Evolutionary conservation across 2,888 invertebrate species (phyloP), one percentile per base, ranked within the genome.

Genomic region (Nesidiocoris tenuis): DNA sequence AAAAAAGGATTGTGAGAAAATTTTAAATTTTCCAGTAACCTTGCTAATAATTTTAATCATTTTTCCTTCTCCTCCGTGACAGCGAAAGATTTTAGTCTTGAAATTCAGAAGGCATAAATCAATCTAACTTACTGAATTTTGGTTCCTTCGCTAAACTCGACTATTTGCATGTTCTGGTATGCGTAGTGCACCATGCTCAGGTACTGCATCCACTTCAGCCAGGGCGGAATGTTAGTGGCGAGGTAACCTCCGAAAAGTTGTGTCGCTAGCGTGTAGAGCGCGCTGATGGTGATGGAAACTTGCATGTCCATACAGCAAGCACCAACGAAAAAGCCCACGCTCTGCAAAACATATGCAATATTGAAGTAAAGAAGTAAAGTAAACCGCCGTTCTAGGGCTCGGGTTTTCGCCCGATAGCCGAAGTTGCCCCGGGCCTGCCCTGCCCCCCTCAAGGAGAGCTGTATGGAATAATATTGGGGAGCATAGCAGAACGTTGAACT

Each of bases 171-270:
- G 83, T 91, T 91, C 82, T 91, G 90, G 84, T 90, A 92, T 76
- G 91, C 91, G 83, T 92, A 92, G 83, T 91, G 90, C 70, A 92
- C 89, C 89, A 91, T 89, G 67, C 91, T 91, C 76, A 90, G 86
- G 82, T 91, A 91, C 80, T 89, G 87, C 83, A 90, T 87, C 91
- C 91, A 92, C 81, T 88, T 88, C 75, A 92, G 83, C 87, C 90
- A 91, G 39, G 87, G 85, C 19, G 91, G 91, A 81, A 92, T 90
- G 82, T 90, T 88, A 61, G 90, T 90, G 64, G 91, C 90, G 79
- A 91, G 86, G 83, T 90, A 92, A 55, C 91, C 89, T 78, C 92
- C 92, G 82, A 92, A 89, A 66, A 93, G 86, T 83, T 92, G 91
- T 59, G 91, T 91, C 74, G 90, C 90, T 80, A 92, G 85, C 68